These are phyloP conservation scores for Phthorimaea operculella DNA, from an alignment of 1,140 invertebrate genomes.

Conservation along the genomic window DNA sequence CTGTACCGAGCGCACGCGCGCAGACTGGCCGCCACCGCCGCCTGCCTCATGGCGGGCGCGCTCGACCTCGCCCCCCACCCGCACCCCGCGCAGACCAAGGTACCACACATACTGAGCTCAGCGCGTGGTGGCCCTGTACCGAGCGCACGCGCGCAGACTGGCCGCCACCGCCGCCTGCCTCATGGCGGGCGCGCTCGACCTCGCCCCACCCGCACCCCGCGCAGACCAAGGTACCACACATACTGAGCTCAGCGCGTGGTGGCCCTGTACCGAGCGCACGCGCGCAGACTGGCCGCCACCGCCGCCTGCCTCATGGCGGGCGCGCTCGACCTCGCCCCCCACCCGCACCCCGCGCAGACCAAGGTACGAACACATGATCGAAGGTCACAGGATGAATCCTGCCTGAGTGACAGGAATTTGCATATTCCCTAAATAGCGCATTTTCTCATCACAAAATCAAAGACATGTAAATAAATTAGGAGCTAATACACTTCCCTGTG, in stretches of 20 bases:
- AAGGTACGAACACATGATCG: constrained; percentile 71
- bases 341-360: constrained; percentile 86
- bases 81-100: constrained; percentile 88
- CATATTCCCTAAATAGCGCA: too few relatives aligned
- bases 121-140: constrained; percentile 81
- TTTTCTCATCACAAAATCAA: too few relatives aligned
- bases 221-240: constrained; percentile 76
- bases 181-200: constrained; percentile 80
- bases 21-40: constrained; percentile 39
- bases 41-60: constrained; percentile 69
- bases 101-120: too few relatives aligned
- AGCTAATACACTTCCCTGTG: too few relatives aligned
- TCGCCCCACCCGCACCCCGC: constrained; percentile 84
- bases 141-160: not conserved
- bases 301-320: constrained; percentile 96
- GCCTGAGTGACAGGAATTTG: too few relatives aligned
- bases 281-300: constrained; percentile 83
- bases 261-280: constrained; percentile 80
- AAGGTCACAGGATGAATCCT: not conserved
- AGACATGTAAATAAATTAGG: not conserved
- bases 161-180: constrained; percentile 36
- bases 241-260: constrained; percentile 80
- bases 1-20: constrained; percentile 64
- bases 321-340: constrained; percentile 84
- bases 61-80: constrained; percentile 84